These are phyloP conservation scores for Caradrina kadenii DNA, from an alignment of 2,888 invertebrate species.

Conservation along the genomic window DNA sequence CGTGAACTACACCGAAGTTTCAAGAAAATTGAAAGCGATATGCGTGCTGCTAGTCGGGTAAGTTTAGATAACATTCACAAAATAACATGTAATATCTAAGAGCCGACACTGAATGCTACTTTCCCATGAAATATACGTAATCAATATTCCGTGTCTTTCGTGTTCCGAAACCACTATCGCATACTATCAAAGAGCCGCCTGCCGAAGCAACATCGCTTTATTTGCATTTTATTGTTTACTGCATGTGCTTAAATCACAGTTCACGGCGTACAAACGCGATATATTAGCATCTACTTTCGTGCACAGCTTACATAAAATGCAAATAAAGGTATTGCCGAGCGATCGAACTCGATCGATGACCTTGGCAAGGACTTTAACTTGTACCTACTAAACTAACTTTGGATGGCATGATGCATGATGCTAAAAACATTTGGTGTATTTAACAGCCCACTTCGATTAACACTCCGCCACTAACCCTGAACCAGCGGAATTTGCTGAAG, in stretches of 20 bases:
- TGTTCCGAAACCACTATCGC: constrained; percentile 75
- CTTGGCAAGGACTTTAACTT: constrained; percentile 72
- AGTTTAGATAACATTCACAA: constrained; percentile 65
- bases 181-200: constrained; percentile 77
- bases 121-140: constrained; percentile 64
- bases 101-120: constrained; percentile 52
- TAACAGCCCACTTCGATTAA: constrained; percentile 90
- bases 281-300: constrained; percentile 81
- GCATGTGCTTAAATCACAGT: constrained; percentile 88
- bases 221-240: constrained; percentile 90
- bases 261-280: constrained; percentile 80
- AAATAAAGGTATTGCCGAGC: constrained; percentile 82
- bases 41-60: constrained; percentile 89
- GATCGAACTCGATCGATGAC: constrained; percentile 73
- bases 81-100: constrained; percentile 47
- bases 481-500: constrained; percentile 90
- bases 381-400: constrained; percentile 73
- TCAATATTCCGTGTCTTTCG: constrained; percentile 71
- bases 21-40: constrained; percentile 91
- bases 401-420: constrained; percentile 87
- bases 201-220: constrained; percentile 84
- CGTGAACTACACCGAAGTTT: constrained; percentile 94
- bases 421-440: constrained; percentile 87
- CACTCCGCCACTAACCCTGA: constrained; percentile 89
- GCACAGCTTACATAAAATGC: constrained; percentile 90